Evolutionary conservation across 2,888 invertebrate species (phyloP), one percentile per base, ranked within the genome.

Genomic region (Lycaena phlaeas): DNA sequence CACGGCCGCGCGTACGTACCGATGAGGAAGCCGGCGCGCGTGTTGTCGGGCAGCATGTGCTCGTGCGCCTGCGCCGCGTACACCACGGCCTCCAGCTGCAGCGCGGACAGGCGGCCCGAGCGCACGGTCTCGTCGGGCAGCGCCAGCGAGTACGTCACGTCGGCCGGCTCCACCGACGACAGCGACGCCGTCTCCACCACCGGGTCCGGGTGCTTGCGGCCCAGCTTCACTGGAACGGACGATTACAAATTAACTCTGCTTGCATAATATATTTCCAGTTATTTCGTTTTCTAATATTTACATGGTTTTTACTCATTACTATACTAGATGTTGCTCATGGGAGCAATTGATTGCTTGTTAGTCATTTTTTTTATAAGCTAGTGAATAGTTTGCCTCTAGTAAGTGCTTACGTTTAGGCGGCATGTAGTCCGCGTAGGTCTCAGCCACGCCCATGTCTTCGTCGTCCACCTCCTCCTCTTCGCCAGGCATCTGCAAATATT

Each of bases 111-210:
- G 42, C 92, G 87, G 0, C 97, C 97, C 40, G 88, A 87, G 62
- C 93, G 91, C 42, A 98, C 91, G 0, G 92, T 90, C 53, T 94
- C 91, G 41, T 90, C 91, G 0, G 98, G 97, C 54, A 95, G 87
- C 6, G 94, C 92, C 38, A 93, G 51, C 51, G 88, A 87, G 79
- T 98, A 98, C 85, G 93, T 93, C 40, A 97, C 94, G 70, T 98
- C 96, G 1, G 94, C 93, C 0, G 98, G 96, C 61, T 95, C 95
- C 38, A 98, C 97, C 27, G 96, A 97, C 0, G 97, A 96, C 30
- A 99, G 85, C 0, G 98, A 98, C 5, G 97, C 97, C 0, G 99
- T 99, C 76, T 99, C 99, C 5, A 99, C 99, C 4, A 99, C 98
- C 0, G 96, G 94, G 82, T 99, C 99, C 0, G 99, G 99, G 87